Conservation (phyloP, 2,113 vertebrate genomes). For the Hippolais icterina region DNA sequence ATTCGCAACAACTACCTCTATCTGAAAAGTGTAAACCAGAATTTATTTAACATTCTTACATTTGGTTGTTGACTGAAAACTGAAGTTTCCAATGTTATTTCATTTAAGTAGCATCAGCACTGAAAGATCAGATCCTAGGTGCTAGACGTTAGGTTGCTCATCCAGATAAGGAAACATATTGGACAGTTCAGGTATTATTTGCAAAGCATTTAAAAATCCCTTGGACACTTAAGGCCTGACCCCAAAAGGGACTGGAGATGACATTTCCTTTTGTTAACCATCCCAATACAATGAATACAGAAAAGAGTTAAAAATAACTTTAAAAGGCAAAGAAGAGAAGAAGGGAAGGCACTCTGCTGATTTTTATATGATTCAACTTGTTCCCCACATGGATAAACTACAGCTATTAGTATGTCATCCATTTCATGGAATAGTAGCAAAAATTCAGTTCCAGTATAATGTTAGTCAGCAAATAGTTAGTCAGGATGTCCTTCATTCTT, state of each 20-base stretch:
- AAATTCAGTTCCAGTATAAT: background rate
- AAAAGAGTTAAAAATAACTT: background rate
- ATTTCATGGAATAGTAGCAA: background rate
- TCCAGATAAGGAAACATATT: background rate
- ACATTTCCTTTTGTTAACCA: background rate
- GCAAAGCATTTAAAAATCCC: background rate
- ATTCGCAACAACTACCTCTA: accelerated
- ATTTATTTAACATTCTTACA: background rate
- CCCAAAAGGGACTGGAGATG: background rate
- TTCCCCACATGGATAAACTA: background rate
- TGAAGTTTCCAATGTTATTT: background rate
- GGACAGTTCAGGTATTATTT: background rate
- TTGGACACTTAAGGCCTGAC: background rate
- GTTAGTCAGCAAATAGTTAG: background rate
- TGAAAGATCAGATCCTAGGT: background rate
- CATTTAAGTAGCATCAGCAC: background rate
- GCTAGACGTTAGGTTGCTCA: background rate
- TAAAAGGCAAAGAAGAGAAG: background rate
- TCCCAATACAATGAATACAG: background rate
- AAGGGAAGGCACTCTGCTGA: background rate
- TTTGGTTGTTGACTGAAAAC: background rate
- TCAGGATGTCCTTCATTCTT: background rate
- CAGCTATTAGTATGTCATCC: background rate
- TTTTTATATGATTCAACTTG: background rate
- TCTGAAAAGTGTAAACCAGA: background rate